Conservation (phyloP, 2,113 vertebrate genomes). For the Pseudorasbora parva region DNA sequence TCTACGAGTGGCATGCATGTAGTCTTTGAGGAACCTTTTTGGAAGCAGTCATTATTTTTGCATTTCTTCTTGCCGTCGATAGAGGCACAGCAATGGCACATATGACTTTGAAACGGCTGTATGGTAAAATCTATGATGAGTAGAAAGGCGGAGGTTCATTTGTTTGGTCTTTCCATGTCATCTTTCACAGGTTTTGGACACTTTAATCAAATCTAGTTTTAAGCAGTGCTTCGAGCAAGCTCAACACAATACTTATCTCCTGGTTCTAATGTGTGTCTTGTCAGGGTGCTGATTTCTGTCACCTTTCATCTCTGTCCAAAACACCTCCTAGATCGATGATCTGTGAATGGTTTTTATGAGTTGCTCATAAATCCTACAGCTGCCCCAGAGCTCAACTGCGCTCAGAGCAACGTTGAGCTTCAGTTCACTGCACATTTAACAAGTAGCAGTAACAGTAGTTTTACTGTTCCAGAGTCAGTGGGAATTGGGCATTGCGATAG, state of each 20-base stretch:
- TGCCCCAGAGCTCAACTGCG: not conserved
- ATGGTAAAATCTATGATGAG: conserved; percentile 3
- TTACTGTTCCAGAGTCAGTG: conserved; percentile 14
- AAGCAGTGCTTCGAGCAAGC: conserved; percentile 6
- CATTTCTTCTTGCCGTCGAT: too few relatives aligned
- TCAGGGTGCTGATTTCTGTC: conserved; percentile 24
- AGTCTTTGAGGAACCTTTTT: too few relatives aligned
- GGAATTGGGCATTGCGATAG: conserved; percentile 14
- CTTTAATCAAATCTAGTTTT: conserved; percentile 19
- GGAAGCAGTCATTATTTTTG: too few relatives aligned
- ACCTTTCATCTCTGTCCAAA: conserved; percentile 28
- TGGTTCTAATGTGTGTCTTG: not conserved
- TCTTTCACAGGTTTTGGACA: conserved; percentile 19
- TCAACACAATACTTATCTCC: conserved; percentile 4
- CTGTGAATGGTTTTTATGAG: conserved; percentile 36
- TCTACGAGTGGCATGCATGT: too few relatives aligned
- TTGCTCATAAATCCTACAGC: conserved; percentile 22
- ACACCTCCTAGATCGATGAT: conserved; percentile 28
- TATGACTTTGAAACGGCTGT: not conserved
- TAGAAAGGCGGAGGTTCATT: not conserved
- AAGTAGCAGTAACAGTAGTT: not conserved
- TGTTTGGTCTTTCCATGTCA: not conserved
- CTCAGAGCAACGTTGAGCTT: not conserved
- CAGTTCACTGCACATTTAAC: not conserved
- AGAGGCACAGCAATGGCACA: not conserved